Percentiles rank a stretch among this genome's conserved stretches.
Evolutionary conservation across 2,888 invertebrate species (phyloP).

Genomic region (Furcula furcula): DNA sequence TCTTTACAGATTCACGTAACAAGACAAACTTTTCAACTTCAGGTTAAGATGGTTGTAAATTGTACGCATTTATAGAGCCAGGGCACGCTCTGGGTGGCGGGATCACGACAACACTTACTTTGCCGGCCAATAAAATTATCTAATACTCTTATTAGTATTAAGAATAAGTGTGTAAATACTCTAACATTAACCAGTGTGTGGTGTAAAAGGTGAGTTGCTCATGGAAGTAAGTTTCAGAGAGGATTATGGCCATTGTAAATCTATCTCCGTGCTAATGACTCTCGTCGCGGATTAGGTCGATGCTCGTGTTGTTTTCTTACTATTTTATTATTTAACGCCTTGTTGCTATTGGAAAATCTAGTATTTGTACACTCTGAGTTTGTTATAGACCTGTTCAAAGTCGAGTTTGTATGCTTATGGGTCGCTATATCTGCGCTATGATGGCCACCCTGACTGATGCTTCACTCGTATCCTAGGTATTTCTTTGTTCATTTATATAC

Average conservation of each 20-base stretch:
- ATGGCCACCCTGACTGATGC: no score
- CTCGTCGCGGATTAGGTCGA: slow-evolving; percentile 50
- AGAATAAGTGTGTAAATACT: slow-evolving; percentile 14
- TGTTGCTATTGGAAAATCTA: slow-evolving; percentile 26
- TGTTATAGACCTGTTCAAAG: background rate
- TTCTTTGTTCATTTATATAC: no score
- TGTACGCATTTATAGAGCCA: slow-evolving; percentile 70
- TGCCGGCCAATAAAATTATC: slow-evolving; percentile 1
- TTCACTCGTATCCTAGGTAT: no score
- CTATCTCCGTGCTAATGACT: slow-evolving; percentile 68
- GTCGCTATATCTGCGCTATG: no score
- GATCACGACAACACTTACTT: slow-evolving; percentile 8
- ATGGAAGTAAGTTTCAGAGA: slow-evolving; percentile 63
- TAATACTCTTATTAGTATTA: accelerated
- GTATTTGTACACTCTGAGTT: background rate
- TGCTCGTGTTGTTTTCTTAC: slow-evolving; percentile 34
- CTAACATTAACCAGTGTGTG: background rate
- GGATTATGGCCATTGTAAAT: slow-evolving; percentile 70
- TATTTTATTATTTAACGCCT: slow-evolving; percentile 27
- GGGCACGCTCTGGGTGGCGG: slow-evolving; percentile 68
- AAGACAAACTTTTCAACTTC: slow-evolving; percentile 70
- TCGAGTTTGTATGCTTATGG: no score
- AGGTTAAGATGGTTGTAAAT: slow-evolving; percentile 71
- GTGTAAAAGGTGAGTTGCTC: slow-evolving; percentile 13
- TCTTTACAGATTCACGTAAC: slow-evolving; percentile 56